phyloP scores from a whole-genome alignment of 2,113 vertebrate genomes.

The Neogobius melanostomus region DNA sequence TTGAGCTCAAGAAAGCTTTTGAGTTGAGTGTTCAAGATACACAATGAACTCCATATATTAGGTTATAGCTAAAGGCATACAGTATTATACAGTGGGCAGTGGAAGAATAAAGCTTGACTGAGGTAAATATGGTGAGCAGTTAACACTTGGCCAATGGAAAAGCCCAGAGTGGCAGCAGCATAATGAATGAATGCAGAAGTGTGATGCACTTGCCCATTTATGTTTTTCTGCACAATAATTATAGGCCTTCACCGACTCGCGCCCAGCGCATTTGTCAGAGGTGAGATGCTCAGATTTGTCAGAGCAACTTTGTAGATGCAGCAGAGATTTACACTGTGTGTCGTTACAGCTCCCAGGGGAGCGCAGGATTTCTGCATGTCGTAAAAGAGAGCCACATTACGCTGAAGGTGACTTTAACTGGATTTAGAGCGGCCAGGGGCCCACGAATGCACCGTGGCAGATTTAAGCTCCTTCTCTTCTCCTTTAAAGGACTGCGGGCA shows the following conservation, averaged over 20 bases:
- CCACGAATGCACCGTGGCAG: slow-evolving; percentile 64
- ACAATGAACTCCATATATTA: not conserved
- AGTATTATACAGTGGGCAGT: not conserved
- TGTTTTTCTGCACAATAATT: slow-evolving; percentile 69
- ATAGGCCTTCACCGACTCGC: slow-evolving; percentile 54
- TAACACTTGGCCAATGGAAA: slow-evolving; percentile 18
- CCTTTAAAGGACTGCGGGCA: slow-evolving; percentile 64
- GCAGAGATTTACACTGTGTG: slow-evolving; percentile 75
- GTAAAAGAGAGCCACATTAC: slow-evolving; percentile 76
- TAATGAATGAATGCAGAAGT: slow-evolving; percentile 48
- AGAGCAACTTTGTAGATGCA: slow-evolving; percentile 66
- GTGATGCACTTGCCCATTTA: slow-evolving; percentile 57
- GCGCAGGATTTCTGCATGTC: slow-evolving; percentile 72
- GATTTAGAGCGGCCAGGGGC: slow-evolving; percentile 71
- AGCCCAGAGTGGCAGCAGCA: slow-evolving; percentile 25
- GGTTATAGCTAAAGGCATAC: not conserved
- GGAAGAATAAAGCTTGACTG: not conserved
- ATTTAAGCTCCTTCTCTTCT: slow-evolving; percentile 72
- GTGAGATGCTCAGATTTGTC: slow-evolving; percentile 58
- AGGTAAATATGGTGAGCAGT: slow-evolving; percentile 7
- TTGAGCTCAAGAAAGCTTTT: not conserved
- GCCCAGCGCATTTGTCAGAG: slow-evolving; percentile 65
- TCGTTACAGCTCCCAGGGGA: slow-evolving; percentile 70
- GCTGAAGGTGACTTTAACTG: slow-evolving; percentile 83
- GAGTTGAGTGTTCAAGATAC: not conserved